Base-by-base conservation (phyloP, 2,888 invertebrate species). In the Scaptomyza caliginosa region DNA sequence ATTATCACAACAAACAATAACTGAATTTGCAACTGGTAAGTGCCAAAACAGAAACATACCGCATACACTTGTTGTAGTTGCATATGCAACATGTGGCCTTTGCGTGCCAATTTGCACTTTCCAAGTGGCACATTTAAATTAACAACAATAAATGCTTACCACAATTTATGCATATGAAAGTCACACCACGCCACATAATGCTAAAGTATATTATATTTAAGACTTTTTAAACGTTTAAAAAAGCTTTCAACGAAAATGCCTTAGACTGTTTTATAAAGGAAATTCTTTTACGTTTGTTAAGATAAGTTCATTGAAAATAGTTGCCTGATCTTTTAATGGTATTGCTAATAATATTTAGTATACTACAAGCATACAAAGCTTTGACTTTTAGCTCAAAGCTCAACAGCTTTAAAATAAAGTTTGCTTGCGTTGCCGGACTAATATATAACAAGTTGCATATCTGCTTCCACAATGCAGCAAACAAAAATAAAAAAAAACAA, bases 101-200 rank as follows among this genome's bases (percentile, higher is more conserved):
- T 80, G 79, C 86, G 79, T 80, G 79, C 79, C 83, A 75, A 78
- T 75, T 85, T 79, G 86, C 73, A 85, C 59, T 69, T 72, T 72
- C 55, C 62, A 72, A 72, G 79, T 79, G 64, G 83, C 83, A 80
- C 78, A 73, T 82, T 80, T 79, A 82, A 73, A 82, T 80, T 85
- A 82, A 85, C 67, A 72, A 85, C 83, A 85, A 75, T 78, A 82
- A 85, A 80, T 85, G 64, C 68, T 79, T 39, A 59, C 69, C 76
- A 73, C 86, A 76, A 79, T 72, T 79, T 82, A 85, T 78, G 72
- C 79, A 85, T 49, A 52, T 24, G 42, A 43, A 16, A 34, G 21
- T 28, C 28, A 21, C 49, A 19, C 21, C 13, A 46, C 49, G 39
- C 13, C 39, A 24, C 58, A 60, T 38, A 71, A 63, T 55, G 11